Base-by-base conservation (phyloP, 2,113 vertebrate species). In the Cacatua alba region DNA sequence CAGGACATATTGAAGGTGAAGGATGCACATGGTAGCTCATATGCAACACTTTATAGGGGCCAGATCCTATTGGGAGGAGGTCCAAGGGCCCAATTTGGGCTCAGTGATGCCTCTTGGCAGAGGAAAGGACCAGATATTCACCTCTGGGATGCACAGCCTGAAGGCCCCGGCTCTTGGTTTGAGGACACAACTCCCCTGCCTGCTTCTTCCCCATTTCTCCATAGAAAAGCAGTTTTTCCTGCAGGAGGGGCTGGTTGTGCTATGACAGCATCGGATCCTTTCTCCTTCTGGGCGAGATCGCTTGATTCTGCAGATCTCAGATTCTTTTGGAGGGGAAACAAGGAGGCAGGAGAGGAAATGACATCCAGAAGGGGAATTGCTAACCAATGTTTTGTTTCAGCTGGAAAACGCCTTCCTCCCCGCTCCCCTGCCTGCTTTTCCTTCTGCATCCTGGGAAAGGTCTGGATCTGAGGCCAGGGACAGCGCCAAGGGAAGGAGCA, bases 31-130 rank as follows among this genome's bases (percentile, higher is more conserved):
- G 43, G 43, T 70, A 64, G 17, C 21, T 18, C 21, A 3, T 4
- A 26, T 37, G 12, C 9, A 17, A 33, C 2, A 17, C 28, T 65
- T 51, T 17, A 15, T 0, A 0, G 49, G 6, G 69, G 11, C 4
- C 64, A 52, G 19, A 75, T 65, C 33, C 69, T 82, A 8, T 75
- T 43, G 62, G 26, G 19, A 24, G 25, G 23, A 65, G 9, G 7
- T 55, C 26, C 0, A 1, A 51, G 20, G 35, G n/a, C 7, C 44
- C 1, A 6, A 0, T 25, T 23, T 39, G 28, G 71, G 23, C 46
- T 87, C 0, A 0, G 4, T 16, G 41, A 5, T 41, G 24, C 44
- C 49, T 72, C 46, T 71, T 0, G 1, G 63, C 46, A 28, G 31
- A 76, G 70, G 14, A 44, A 86, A 82, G 29, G 62, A 39, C 1